Conservation (phyloP, 2,888 invertebrate species). For the Trachelus iudaicus region DNA sequence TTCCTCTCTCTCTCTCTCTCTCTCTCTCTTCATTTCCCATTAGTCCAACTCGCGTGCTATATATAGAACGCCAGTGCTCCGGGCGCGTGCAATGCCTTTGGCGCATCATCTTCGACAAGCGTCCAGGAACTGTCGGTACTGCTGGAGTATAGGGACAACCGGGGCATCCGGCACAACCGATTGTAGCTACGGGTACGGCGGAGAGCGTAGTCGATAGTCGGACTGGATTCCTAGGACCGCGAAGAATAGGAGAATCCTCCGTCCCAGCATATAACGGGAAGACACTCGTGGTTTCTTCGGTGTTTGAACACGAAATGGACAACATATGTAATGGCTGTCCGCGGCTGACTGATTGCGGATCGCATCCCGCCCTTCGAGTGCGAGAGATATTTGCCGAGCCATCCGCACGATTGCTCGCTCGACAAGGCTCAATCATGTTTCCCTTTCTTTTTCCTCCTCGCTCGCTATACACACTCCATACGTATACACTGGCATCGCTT, state of each 20-base stretch:
- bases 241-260: no score
- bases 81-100: no score
- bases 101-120: no score
- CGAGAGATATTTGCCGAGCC: conserved; percentile 55
- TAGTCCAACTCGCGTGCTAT: no score
- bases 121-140: no score
- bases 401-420: conserved; percentile 54
- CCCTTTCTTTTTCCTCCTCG: conserved; percentile 18
- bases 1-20: no score
- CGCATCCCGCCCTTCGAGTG: conserved; percentile 19
- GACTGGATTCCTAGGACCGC: conserved; percentile 18
- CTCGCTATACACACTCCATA: conserved; percentile 2
- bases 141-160: no score
- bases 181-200: no score
- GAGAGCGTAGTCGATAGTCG: no score
- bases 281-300: conserved; percentile 29
- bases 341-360: conserved; percentile 55
- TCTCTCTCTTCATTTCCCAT: no score
- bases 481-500: not conserved
- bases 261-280: conserved; percentile 16
- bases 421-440: conserved; percentile 51
- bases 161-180: no score
- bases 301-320: conserved; percentile 64
- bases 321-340: conserved; percentile 61
- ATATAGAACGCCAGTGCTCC: no score